Conservation (phyloP, 2,797 vertebrate genomes). For the Galaxias olidus region DNA sequence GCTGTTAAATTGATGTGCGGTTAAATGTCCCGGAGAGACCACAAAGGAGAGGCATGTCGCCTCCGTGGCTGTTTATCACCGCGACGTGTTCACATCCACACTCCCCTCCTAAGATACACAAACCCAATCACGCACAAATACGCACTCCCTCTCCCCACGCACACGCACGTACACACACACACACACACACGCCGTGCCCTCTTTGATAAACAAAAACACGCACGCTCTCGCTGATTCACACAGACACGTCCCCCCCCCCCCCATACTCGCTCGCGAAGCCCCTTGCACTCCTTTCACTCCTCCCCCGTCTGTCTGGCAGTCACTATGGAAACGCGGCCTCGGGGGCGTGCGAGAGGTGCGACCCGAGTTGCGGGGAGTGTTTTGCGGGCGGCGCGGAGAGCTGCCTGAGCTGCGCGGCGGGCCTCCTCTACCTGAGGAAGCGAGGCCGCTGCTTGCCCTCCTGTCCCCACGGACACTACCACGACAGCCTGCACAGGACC, state of each 20-base stretch:
- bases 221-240: background rate
- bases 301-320: conserved; percentile 52
- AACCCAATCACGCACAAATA: background rate
- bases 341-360: conserved; percentile 79
- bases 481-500: conserved; percentile 58
- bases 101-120: background rate
- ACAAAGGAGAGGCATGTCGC: conserved; percentile 29
- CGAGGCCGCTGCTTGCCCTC: conserved; percentile 75
- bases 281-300: conserved; percentile 33
- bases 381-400: conserved; percentile 62
- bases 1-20: conserved; percentile 62
- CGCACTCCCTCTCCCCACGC: background rate
- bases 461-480: conserved; percentile 82
- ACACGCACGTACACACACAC: background rate
- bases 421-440: conserved; percentile 78
- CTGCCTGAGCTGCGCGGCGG: conserved; percentile 80
- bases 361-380: conserved; percentile 84
- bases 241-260: background rate
- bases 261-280: conserved; percentile 8
- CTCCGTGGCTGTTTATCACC: conserved; percentile 28
- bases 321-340: conserved; percentile 71
- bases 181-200: conserved; percentile 7
- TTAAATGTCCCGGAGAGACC: conserved; percentile 52
- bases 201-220: background rate
- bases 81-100: conserved; percentile 2